phyloP scores from a whole-genome alignment of 2,113 vertebrate genomes.

The Paracanthobrama guichenoti region DNA sequence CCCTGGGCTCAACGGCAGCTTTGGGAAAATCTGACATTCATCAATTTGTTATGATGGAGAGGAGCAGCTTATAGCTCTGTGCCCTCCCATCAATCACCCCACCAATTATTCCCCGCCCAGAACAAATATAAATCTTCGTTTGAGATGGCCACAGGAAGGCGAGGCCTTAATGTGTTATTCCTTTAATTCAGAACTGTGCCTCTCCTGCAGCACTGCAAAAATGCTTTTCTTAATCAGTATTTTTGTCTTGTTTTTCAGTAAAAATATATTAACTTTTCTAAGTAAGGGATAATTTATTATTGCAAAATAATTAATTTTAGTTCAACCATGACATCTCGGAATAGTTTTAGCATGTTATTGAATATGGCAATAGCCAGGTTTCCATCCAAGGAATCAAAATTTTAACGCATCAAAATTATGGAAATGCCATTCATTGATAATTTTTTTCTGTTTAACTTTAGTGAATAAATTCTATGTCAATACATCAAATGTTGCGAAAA shows the following conservation, averaged over 20 bases:
- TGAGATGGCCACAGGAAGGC: conserved; percentile 30
- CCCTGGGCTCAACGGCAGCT: conserved; percentile 40
- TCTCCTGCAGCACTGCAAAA: not conserved
- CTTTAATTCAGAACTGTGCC: conserved; percentile 23
- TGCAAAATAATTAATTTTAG: not conserved
- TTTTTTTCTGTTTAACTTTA: too few species aligned
- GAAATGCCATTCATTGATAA: too few species aligned
- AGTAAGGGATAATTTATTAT: not conserved
- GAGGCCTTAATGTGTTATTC: conserved; percentile 37
- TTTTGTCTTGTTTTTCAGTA: conserved; percentile 4
- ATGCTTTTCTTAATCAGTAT: not conserved
- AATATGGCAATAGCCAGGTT: too few species aligned
- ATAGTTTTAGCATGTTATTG: too few species aligned
- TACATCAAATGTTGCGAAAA: too few species aligned
- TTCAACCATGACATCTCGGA: too few species aligned
- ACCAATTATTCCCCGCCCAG: conserved; percentile 47
- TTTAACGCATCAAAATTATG: too few species aligned
- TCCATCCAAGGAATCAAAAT: too few species aligned
- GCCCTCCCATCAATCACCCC: conserved; percentile 43
- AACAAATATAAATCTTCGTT: conserved; percentile 50
- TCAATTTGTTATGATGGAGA: conserved; percentile 54
- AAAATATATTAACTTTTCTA: not conserved
- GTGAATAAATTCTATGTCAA: too few species aligned
- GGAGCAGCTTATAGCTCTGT: conserved; percentile 32
- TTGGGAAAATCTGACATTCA: conserved; percentile 51